Conservation (phyloP, 1,140 invertebrate genomes). For the Tetranychus cinnabarinus region DNA sequence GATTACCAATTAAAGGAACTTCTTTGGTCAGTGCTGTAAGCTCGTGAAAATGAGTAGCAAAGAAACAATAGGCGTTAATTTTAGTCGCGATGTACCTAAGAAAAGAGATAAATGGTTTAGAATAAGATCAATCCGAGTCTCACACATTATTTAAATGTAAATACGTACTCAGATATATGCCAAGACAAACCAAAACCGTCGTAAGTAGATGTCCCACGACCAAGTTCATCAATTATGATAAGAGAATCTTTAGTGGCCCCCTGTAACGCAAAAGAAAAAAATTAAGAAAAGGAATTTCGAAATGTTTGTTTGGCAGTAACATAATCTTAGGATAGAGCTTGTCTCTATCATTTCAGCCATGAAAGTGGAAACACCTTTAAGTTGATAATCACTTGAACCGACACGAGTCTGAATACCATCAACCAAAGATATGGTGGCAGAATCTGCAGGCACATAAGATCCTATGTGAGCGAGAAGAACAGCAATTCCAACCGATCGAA, state of each 20-base stretch:
- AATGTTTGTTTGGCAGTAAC: background rate
- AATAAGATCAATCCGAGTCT: background rate
- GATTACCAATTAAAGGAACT: slow-evolving; percentile 46
- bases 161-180: slow-evolving; percentile 76
- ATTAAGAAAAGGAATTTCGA: background rate
- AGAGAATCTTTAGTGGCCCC: slow-evolving; percentile 68
- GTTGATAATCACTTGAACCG: slow-evolving; percentile 62
- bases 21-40: slow-evolving; percentile 53
- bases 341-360: slow-evolving; percentile 98
- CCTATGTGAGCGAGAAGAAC: slow-evolving; percentile 83
- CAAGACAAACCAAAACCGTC: slow-evolving; percentile 95
- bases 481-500: slow-evolving; percentile 54
- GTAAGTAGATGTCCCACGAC: slow-evolving; percentile 90
- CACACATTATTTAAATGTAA: background rate
- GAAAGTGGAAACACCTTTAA: slow-evolving; percentile 83
- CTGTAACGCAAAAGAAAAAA: slow-evolving; percentile 25
- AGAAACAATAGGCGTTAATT: slow-evolving; percentile 61
- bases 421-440: slow-evolving; percentile 40
- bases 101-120: slow-evolving; percentile 13
- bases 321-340: slow-evolving; percentile 44
- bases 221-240: slow-evolving; percentile 90
- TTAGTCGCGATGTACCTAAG: slow-evolving; percentile 55
- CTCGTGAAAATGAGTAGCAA: slow-evolving; percentile 97
- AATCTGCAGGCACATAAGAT: slow-evolving; percentile 62
- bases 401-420: slow-evolving; percentile 70